A percentile compares a stretch with the other conserved stretches of the same genome.
Evolutionary conservation across 2,797 vertebrate species (phyloP).

Genomic region (Prionace glauca): DNA sequence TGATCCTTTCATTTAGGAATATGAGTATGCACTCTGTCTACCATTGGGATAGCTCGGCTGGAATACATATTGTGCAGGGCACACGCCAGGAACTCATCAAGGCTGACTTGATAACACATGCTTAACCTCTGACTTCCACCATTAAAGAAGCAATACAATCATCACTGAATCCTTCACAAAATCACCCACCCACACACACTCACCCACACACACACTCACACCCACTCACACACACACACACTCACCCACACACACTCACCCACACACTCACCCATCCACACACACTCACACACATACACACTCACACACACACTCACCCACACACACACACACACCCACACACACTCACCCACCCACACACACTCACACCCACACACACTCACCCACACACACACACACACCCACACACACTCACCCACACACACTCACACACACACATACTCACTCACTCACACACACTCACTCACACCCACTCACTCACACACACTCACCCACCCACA

Average conservation of each 20-base stretch:
- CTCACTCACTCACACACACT: no score
- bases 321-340: not conserved
- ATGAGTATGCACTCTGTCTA: not conserved
- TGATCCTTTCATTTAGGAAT: not conserved
- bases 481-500: no score
- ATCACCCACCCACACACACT: not conserved
- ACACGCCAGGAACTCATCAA: not conserved
- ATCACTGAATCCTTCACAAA: no score
- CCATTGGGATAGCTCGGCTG: not conserved
- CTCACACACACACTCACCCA: not conserved
- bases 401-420: not conserved
- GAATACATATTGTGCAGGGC: not conserved
- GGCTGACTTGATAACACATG: not conserved
- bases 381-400: not conserved
- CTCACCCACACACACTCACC: not conserved
- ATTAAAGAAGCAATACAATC: not conserved
- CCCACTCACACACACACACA: accelerated
- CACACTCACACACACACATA: no score
- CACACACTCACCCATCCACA: not conserved
- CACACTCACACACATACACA: not conserved
- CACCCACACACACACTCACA: not conserved
- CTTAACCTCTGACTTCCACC: not conserved
- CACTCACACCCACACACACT: not conserved
- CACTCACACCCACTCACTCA: no score
- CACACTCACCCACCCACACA: not conserved